Percentiles rank a stretch among this genome's conserved stretches.
phyloP scores from a whole-genome alignment of 1,140 invertebrate genomes.

The Drosophila sproati region DNA sequence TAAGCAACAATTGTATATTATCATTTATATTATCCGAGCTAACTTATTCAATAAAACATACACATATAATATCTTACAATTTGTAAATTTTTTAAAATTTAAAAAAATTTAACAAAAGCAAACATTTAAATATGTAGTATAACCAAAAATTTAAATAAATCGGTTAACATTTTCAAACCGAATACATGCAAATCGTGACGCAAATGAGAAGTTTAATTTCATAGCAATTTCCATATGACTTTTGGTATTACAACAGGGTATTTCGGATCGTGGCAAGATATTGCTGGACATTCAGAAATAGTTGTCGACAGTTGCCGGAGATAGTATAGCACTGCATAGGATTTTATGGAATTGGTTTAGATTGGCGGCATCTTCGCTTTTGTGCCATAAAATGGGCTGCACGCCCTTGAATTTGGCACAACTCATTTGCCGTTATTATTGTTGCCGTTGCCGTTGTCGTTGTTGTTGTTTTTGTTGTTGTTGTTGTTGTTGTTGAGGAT shows the following conservation, averaged over 20 bases:
- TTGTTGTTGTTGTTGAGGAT: constrained; percentile 11
- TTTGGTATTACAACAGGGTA: constrained; percentile 13
- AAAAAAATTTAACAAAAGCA: no score
- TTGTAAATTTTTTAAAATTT: no score
- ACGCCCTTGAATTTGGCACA: constrained; percentile 54
- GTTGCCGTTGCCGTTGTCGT: constrained; percentile 32
- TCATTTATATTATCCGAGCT: no score
- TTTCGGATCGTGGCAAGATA: constrained; percentile 1
- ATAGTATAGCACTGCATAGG: neutral
- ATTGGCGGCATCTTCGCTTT: constrained; percentile 45
- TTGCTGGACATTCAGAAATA: constrained; percentile 38
- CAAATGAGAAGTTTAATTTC: no score
- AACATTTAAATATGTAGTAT: no score
- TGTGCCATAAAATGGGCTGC: constrained; percentile 38
- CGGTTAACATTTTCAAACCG: no score
- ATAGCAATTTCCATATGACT: no score
- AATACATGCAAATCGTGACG: no score
- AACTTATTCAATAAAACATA: no score
- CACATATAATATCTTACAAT: no score
- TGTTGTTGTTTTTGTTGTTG: neutral
- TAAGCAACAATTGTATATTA: no score
- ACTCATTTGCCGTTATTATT: constrained; percentile 39
- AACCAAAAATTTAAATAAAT: no score
- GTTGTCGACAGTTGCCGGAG: constrained; percentile 7
- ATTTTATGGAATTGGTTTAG: constrained; percentile 34